Conservation (phyloP, 2,113 vertebrate genomes). For the Sciurus niger region DNA sequence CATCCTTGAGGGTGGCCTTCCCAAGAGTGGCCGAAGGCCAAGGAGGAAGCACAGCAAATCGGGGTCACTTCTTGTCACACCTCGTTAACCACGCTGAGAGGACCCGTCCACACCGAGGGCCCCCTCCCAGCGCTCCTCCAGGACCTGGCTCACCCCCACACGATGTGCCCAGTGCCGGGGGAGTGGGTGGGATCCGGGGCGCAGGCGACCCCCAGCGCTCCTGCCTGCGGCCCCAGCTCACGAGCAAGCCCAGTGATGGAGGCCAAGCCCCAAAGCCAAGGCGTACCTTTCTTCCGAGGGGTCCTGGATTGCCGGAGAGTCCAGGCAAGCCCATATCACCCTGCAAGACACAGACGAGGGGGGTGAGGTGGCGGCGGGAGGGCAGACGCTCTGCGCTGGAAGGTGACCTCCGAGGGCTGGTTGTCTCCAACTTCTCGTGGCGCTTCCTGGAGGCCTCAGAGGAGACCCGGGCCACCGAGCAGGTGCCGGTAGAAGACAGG, state of each 20-base stretch:
- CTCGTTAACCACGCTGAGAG: neutral
- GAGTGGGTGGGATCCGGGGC: neutral
- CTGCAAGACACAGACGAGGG: conserved; percentile 87
- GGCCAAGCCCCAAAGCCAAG: neutral
- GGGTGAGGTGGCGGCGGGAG: neutral
- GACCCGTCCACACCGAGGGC: neutral
- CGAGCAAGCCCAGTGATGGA: neutral
- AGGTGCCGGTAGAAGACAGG: neutral
- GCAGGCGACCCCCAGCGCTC: neutral
- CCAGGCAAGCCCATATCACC: conserved; percentile 94
- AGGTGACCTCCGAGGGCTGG: neutral
- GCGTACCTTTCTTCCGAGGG: conserved; percentile 94
- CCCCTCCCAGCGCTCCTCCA: neutral
- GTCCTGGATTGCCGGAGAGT: conserved; percentile 92
- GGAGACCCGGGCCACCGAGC: neutral
- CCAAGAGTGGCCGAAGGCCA: neutral
- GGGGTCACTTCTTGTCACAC: neutral
- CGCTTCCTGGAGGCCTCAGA: neutral
- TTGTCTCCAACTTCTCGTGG: neutral
- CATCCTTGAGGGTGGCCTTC: neutral
- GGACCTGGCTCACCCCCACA: neutral
- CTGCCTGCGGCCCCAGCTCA: neutral
- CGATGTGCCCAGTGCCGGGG: neutral
- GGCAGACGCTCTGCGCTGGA: neutral
- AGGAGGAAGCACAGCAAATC: neutral